phyloP scores from a whole-genome alignment of 2,113 vertebrate species.

The Gulo gulo region DNA sequence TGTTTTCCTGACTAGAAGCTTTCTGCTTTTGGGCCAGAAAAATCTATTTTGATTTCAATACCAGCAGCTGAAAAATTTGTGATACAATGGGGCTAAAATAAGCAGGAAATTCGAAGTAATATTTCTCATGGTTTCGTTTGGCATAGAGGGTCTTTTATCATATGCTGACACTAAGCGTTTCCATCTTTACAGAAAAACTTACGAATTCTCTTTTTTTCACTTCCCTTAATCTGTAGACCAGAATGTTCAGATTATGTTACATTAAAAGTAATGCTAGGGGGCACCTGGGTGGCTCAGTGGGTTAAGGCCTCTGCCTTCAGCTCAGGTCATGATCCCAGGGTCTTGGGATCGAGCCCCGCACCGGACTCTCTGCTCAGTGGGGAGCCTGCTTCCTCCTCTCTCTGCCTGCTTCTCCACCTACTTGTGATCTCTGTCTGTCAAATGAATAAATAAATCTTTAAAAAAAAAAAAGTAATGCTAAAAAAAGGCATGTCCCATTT shows the following conservation, averaged over 20 bases:
- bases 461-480: background rate
- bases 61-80: constrained; percentile 19
- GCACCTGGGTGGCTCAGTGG: no score
- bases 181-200: background rate
- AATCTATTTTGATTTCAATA: constrained; percentile 57
- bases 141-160: background rate
- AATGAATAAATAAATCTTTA: no score
- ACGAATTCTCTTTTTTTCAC: background rate
- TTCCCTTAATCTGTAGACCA: background rate
- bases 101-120: constrained; percentile 23
- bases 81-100: background rate
- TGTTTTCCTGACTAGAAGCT: constrained; percentile 38
- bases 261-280: background rate
- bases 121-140: background rate
- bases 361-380: no score
- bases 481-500: background rate
- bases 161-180: background rate
- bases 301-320: no score
- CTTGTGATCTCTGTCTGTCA: no score
- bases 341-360: no score
- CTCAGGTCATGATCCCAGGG: no score
- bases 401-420: no score
- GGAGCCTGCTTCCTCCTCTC: no score
- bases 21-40: constrained; percentile 39
- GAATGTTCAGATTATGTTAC: background rate